Evolutionary conservation across 2,888 invertebrate genomes (phyloP).

Genomic region (Lithophane socia): DNA sequence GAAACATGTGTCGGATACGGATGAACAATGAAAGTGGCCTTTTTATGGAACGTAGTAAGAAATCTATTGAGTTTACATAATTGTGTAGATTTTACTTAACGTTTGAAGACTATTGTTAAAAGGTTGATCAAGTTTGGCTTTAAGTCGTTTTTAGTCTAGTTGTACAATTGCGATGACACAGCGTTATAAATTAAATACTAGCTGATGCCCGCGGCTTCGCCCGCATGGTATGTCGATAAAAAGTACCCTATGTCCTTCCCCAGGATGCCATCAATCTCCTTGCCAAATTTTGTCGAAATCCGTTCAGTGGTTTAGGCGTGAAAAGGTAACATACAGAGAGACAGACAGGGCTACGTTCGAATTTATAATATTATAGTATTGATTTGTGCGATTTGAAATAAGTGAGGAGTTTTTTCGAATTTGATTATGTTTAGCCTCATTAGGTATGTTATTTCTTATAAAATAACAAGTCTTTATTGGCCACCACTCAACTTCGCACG

Average conservation of each 20-base stretch:
- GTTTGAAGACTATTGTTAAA: conserved; percentile 28
- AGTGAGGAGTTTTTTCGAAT: not conserved
- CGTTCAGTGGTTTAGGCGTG: no score
- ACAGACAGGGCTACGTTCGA: no score
- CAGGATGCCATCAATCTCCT: no score
- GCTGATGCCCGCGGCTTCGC: no score
- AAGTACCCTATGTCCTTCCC: no score
- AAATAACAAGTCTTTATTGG: not conserved
- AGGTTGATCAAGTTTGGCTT: conserved; percentile 27
- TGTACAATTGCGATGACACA: conserved; percentile 34
- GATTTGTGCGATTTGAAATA: conserved; percentile 3
- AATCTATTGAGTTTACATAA: conserved; percentile 59
- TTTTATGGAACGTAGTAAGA: conserved; percentile 55
- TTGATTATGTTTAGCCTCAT: not conserved
- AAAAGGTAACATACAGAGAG: no score
- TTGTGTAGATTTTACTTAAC: conserved; percentile 43
- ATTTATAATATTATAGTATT: no score
- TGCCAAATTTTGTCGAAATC: no score
- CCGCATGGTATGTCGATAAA: no score
- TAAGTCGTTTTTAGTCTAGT: conserved; percentile 7
- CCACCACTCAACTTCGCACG: not conserved
- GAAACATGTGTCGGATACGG: conserved; percentile 67
- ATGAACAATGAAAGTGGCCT: conserved; percentile 66
- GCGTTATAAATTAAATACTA: conserved; percentile 4
- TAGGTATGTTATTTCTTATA: not conserved